Conservation (phyloP, 2,888 invertebrate genomes). For the Agrenia bidenticulata region DNA sequence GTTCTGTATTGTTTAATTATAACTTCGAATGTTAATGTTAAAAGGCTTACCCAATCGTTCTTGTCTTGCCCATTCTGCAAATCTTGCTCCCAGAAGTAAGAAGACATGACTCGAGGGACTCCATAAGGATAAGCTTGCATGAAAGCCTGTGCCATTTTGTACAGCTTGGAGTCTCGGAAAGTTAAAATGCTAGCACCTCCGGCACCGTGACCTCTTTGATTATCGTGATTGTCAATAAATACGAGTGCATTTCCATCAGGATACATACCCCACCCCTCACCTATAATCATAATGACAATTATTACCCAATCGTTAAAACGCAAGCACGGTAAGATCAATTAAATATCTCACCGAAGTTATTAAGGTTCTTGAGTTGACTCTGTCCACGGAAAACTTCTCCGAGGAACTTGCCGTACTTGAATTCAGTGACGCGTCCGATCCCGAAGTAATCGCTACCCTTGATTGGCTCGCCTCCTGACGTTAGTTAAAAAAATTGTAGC, state of each 20-base stretch:
- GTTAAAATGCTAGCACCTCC: constrained; percentile 49
- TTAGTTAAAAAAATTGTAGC: no score
- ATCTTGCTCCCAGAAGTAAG: no score
- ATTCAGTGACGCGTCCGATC: constrained; percentile 60
- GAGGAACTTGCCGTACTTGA: constrained; percentile 64
- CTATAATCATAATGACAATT: neutral
- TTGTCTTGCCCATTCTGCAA: no score
- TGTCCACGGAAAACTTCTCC: constrained; percentile 60
- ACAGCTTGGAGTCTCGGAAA: constrained; percentile 41
- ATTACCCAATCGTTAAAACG: no score
- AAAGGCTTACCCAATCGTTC: no score
- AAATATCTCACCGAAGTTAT: constrained; percentile 19
- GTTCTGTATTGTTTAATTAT: no score
- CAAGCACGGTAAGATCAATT: no score
- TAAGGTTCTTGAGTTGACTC: constrained; percentile 16
- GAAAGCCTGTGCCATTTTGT: constrained; percentile 72
- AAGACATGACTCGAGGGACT: constrained; percentile 70
- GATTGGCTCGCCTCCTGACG: constrained; percentile 54
- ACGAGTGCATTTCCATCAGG: constrained; percentile 66
- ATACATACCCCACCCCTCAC: constrained; percentile 66
- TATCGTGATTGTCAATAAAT: constrained; percentile 81
- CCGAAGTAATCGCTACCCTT: constrained; percentile 54
- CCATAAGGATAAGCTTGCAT: constrained; percentile 85
- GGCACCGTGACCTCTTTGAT: constrained; percentile 63
- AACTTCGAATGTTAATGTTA: no score